Base-by-base conservation (phyloP, 1,140 invertebrate genomes). In the Plectrocnemia conspersa region DNA sequence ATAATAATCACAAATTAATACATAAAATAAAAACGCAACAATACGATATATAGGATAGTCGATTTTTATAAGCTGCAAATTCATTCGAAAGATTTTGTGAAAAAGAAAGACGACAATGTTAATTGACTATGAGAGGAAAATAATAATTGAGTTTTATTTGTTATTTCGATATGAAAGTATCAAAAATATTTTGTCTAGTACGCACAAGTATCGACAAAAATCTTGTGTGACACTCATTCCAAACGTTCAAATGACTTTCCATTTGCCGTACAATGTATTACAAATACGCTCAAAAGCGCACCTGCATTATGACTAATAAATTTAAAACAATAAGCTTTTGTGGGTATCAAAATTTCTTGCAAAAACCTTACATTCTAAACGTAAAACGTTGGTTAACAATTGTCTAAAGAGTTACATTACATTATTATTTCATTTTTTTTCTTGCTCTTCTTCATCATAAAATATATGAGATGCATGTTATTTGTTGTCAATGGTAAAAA, bases 161-260 rank as follows among this genome's bases (percentile, higher is more conserved):
- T n/a, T 42, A 60, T 57, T 57, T 57, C 55, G 59, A 61, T 75
- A 76, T 76, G 73, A 76, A 76, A 75, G 73, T 76, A 76, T 75
- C 73, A 75, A 76, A 76, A 76, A 76, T 76, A 76, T 76, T 69
- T 71, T 70, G 70, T 73, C 68, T 71, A 70, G 64, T 69, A 66
- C 65, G 65, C 65, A 68, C 65, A 63, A 66, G 35, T 49, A 44
- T 29, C 22, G 52, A 53, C 33, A 35, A 42, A 23, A 32, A 36
- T 54, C 32, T 48, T 48, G 56, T 46, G 22, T 57, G 18, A 46
- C 53, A 55, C 47, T 44, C 53, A 29, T 52, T 48, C 47, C 25
- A n/a, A 48, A 32, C 53, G 41, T 25, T 49, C 56, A 35, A 40
- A 38, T 27, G 13, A 57, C 38, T 52, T 47, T 47, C 29, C 50